phyloP scores from a whole-genome alignment of 2,113 vertebrate genomes.

The Clupea harengus region DNA sequence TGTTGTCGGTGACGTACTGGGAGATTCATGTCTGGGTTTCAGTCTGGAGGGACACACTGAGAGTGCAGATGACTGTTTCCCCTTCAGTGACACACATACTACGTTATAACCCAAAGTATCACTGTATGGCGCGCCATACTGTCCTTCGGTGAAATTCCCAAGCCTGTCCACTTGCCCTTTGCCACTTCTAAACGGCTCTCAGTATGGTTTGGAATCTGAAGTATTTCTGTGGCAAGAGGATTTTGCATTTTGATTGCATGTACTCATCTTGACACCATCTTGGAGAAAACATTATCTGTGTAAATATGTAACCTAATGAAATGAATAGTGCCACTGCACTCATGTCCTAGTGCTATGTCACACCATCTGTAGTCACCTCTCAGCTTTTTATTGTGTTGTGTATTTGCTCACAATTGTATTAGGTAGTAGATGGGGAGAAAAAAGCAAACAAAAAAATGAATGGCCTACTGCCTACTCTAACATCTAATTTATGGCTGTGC shows the following conservation, averaged over 20 bases:
- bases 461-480: conserved; percentile 1
- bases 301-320: not conserved
- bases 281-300: not conserved
- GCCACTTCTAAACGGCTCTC: not conserved
- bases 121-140: not conserved
- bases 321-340: not conserved
- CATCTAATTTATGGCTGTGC: conserved; percentile 25
- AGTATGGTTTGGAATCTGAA: not conserved
- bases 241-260: too few relatives aligned
- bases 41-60: not conserved
- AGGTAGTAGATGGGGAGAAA: not conserved
- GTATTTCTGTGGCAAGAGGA: not conserved
- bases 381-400: not conserved
- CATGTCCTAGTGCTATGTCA: not conserved
- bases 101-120: not conserved
- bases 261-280: not conserved
- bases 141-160: not conserved
- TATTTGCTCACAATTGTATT: not conserved
- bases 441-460: not conserved
- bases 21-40: conserved; percentile 1
- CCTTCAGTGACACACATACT: not conserved
- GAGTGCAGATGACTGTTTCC: not conserved
- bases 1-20: not conserved
- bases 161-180: too few relatives aligned
- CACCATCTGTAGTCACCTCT: not conserved